These are phyloP conservation scores for Oncorhynchus clarkii DNA, from an alignment of 2,113 vertebrate genomes.

Conservation along the genomic window DNA sequence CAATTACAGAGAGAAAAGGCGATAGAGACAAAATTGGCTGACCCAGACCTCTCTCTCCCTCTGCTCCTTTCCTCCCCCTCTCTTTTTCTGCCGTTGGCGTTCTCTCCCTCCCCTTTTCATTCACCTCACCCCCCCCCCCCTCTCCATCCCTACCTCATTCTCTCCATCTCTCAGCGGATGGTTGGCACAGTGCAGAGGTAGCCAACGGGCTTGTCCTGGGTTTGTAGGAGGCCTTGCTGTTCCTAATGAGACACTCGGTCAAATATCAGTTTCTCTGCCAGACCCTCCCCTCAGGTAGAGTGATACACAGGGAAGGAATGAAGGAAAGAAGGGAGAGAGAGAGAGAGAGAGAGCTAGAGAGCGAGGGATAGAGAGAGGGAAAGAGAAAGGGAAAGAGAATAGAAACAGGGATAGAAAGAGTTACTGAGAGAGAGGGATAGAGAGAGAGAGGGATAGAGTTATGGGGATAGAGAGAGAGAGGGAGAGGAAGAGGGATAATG, in stretches of 20 bases:
- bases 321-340: slow-evolving; percentile 11
- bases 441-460: slow-evolving; percentile 7
- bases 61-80: slow-evolving; percentile 28
- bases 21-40: slow-evolving; percentile 17
- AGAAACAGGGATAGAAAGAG: too few relatives aligned
- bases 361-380: background rate
- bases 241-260: slow-evolving; percentile 46
- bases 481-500: too few relatives aligned
- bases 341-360: slow-evolving; percentile 10
- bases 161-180: slow-evolving; percentile 2
- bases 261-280: slow-evolving; percentile 24
- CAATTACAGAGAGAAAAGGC: slow-evolving; percentile 2
- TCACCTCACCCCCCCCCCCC: background rate
- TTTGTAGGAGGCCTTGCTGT: slow-evolving; percentile 29
- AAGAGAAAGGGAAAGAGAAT: background rate
- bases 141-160: background rate
- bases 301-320: background rate
- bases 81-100: slow-evolving; percentile 27
- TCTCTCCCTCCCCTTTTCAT: background rate
- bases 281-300: slow-evolving; percentile 14
- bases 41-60: slow-evolving; percentile 28
- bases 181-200: slow-evolving; percentile 4
- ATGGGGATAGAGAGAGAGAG: background rate
- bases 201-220: slow-evolving; percentile 17
- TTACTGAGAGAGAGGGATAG: background rate